Base-by-base conservation (phyloP, 2,888 invertebrate species). In the Agonopterix subpropinquella region DNA sequence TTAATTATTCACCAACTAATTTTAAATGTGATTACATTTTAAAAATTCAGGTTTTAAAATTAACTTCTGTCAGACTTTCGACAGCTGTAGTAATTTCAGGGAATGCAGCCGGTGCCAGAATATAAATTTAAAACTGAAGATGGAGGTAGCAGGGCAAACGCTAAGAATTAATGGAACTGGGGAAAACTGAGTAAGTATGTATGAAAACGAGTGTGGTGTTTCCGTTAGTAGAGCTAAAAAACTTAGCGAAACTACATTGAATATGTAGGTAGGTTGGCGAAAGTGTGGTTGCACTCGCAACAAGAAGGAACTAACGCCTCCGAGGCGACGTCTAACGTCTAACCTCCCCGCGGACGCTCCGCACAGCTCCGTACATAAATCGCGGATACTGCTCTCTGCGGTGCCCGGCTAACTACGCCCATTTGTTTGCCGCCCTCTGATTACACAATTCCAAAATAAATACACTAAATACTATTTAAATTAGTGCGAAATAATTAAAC, bases 381-480 rank as follows among this genome's bases (percentile, higher is more conserved):
- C 75, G 73, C 63, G 57, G 71, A 68, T 77, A 84, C 78, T 79
- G 77, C 80, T 82, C 81, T 79, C 80, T 80, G 83, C 75, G 85
- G 86, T 72, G 70, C 70, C 70, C 71, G 66, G 72, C 75, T 84
- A 84, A 86, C 47, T 50, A 46, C 80, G 66, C 57, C 77, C 81
- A 84, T 86, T 84, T 82, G 75, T 86, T 84, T 78, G 67, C 73
- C 70, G 73, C 68, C 72, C 77, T 76, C 78, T 78, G 79, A 83
- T 83, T 85, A 82, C 75, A 70, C 59, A 58, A 64, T 67, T 11
- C 65, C 67, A 65, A 67, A 65, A 71, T 62, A 65, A 59, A 62
- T 28, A 28, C 62, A 59, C 48, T 50, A 50, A 51, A 47, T 35
- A 45, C 28, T 43, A 18, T 47, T 47, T 37, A 45, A 51, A 51